Conservation (phyloP, 2,113 vertebrate species). For the Ciconia maguari region DNA sequence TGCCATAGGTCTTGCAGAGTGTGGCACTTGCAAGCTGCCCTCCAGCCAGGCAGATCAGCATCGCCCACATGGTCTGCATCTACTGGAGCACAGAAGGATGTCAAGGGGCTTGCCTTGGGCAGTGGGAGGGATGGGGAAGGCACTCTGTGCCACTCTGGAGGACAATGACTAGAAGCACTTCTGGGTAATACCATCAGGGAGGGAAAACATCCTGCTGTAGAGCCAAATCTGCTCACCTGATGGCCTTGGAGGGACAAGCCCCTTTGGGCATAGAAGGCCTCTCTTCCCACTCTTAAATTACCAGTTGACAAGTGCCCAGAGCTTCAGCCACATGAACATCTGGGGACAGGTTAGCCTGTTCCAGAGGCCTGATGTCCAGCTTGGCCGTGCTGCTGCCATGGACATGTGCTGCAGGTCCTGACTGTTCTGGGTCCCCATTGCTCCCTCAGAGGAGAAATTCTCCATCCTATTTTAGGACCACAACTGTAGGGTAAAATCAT, state of each 20-base stretch:
- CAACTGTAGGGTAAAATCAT: background rate
- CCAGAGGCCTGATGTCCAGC: background rate
- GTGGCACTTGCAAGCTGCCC: conserved; percentile 28
- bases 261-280: background rate
- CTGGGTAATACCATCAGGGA: background rate
- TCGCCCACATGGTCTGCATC: background rate
- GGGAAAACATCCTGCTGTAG: background rate
- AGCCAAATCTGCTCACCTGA: background rate
- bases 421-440: background rate
- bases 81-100: background rate
- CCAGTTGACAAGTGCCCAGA: background rate
- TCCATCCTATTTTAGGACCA: background rate
- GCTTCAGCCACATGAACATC: background rate
- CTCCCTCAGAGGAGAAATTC: background rate
- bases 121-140: background rate
- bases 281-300: background rate
- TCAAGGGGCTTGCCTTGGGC: background rate
- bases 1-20: conserved; percentile 22
- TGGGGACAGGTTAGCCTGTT: background rate
- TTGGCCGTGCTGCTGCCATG: background rate
- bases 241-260: background rate
- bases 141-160: background rate
- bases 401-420: background rate
- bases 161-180: background rate
- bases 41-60: conserved; percentile 33